These are phyloP conservation scores for Plecotus auritus DNA, from an alignment of 2,113 vertebrate genomes.

Conservation along the genomic window DNA sequence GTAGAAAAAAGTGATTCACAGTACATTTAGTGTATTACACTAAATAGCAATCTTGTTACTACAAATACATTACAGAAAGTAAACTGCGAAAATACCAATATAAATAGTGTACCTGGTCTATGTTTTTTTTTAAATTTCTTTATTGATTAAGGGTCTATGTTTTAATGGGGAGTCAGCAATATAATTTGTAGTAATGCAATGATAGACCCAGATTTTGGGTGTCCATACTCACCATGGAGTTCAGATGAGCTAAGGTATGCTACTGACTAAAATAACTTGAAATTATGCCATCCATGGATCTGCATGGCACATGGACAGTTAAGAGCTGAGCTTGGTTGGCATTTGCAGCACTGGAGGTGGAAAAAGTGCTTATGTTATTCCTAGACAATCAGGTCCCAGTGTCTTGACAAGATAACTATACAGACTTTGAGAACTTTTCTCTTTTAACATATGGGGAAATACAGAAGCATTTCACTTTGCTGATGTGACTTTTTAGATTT, in stretches of 20 bases:
- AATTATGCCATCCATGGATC: constrained; percentile 61
- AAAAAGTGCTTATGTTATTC: constrained; percentile 65
- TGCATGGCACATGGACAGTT: constrained; percentile 55
- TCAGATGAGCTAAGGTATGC: constrained; percentile 48
- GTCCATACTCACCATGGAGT: constrained; percentile 35
- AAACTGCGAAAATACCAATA: constrained; percentile 45
- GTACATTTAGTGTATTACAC: background rate
- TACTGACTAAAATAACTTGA: constrained; percentile 57
- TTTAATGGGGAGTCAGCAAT: constrained; percentile 51
- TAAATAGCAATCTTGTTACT: constrained; percentile 56
- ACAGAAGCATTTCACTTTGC: constrained; percentile 56
- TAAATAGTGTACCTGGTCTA: constrained; percentile 30
- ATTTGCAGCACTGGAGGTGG: constrained; percentile 57
- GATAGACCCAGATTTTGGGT: constrained; percentile 62
- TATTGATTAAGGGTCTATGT: background rate
- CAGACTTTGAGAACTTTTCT: constrained; percentile 72
- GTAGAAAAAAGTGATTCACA: constrained; percentile 58
- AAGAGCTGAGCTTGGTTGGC: constrained; percentile 60
- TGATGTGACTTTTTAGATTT: constrained; percentile 76
- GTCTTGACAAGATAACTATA: constrained; percentile 69
- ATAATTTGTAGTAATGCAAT: constrained; percentile 33
- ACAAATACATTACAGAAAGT: constrained; percentile 44
- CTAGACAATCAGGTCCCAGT: constrained; percentile 61
- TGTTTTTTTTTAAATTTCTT: background rate
- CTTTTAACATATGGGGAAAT: constrained; percentile 48